Percentiles rank a stretch among this genome's conserved stretches.
Conservation (phyloP, 2,113 vertebrate genomes). For the Origma solitaria region DNA sequence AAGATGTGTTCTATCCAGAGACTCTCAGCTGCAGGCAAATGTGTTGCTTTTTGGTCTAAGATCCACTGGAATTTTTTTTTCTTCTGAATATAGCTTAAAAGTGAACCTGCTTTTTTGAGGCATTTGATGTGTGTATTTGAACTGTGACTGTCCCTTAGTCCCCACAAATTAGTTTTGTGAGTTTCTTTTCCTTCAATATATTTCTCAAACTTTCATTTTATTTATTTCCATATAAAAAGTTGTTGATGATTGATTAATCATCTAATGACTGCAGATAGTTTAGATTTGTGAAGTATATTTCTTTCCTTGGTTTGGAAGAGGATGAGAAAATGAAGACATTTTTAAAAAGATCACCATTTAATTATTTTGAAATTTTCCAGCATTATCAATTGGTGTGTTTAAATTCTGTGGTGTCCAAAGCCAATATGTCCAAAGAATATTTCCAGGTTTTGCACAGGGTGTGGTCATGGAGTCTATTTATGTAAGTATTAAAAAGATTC, state of each 20-base stretch:
- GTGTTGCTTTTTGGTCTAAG: not conserved
- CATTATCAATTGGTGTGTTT: rapidly evolving
- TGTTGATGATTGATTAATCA: not conserved
- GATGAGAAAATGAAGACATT: not conserved
- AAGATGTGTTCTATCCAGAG: not conserved
- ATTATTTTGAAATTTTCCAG: not conserved
- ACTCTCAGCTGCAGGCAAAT: not conserved
- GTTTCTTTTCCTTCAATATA: not conserved
- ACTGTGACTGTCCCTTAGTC: not conserved
- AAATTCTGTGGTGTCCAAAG: not conserved
- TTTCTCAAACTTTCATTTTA: not conserved
- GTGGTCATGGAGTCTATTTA: not conserved
- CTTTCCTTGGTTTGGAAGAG: not conserved
- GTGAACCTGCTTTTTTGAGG: not conserved
- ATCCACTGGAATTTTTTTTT: not conserved
- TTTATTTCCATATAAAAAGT: not conserved
- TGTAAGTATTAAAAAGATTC: not conserved
- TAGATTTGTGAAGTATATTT: not conserved
- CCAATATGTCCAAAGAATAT: too few species aligned
- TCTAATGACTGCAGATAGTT: not conserved
- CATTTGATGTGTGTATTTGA: not conserved
- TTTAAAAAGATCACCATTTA: not conserved
- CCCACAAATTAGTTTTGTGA: not conserved
- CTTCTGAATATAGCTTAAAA: not conserved
- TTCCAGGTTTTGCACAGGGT: not conserved